Evolutionary conservation across 2,113 vertebrate species (phyloP).

Genomic region (Pitta sordida): DNA sequence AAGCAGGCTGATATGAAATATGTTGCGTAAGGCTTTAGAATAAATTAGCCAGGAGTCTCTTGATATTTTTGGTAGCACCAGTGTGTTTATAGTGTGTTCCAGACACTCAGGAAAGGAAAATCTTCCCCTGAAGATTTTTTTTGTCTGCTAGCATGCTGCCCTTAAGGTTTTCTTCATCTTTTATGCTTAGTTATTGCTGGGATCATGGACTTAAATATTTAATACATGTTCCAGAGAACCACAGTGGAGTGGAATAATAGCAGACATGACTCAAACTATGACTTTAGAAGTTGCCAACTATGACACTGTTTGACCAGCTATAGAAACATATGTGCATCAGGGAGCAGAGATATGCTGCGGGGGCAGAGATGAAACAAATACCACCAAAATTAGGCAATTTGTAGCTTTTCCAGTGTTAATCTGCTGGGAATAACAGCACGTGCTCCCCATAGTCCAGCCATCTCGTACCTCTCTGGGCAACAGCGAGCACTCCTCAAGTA

Average conservation of each 20-base stretch:
- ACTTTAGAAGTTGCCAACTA: constrained; percentile 31
- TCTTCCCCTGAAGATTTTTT: constrained; percentile 25
- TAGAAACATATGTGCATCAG: constrained; percentile 4
- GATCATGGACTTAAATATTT: constrained; percentile 41
- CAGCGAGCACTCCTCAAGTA: neutral
- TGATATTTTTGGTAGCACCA: constrained; percentile 51
- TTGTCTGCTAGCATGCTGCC: neutral
- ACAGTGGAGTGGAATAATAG: constrained; percentile 31
- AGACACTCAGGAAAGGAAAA: constrained; percentile 19
- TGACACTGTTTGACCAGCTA: constrained; percentile 21
- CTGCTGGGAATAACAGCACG: neutral
- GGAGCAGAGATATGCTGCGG: neutral
- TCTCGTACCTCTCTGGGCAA: neutral
- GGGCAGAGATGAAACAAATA: constrained; percentile 8
- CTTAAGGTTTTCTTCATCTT: constrained; percentile 42
- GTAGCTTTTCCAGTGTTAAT: neutral
- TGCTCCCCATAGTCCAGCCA: neutral
- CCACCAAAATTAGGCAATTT: neutral
- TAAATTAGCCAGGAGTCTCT: constrained; percentile 36
- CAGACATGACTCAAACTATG: constrained; percentile 48
- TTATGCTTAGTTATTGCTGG: constrained; percentile 36
- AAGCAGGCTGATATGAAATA: constrained; percentile 44
- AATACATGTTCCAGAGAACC: constrained; percentile 33
- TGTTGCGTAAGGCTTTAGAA: constrained; percentile 31
- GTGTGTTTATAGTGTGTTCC: constrained; percentile 30